Evolutionary conservation across 1,140 invertebrate genomes (phyloP).

Genomic region (Phortica variegata): DNA sequence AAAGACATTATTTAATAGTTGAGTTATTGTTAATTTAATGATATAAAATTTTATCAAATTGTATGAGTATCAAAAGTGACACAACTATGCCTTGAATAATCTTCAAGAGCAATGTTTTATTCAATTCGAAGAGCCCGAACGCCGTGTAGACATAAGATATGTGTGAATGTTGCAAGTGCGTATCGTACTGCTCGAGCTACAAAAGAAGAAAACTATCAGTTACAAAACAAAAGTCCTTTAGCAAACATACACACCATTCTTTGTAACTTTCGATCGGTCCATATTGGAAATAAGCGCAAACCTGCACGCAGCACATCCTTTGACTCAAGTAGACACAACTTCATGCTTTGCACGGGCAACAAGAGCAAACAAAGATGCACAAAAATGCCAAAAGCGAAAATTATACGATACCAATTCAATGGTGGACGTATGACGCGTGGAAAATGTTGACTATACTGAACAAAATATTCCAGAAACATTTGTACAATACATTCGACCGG

Average conservation of each 20-base stretch:
- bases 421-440: neutral
- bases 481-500: slow-evolving; percentile 27
- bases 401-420: slow-evolving; percentile 3
- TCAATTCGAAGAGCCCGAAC: slow-evolving; percentile 35
- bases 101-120: slow-evolving; percentile 31
- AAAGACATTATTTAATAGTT: too few relatives aligned
- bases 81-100: slow-evolving; percentile 27
- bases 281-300: neutral
- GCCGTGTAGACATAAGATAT: slow-evolving; percentile 19
- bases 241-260: neutral
- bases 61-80: slow-evolving; percentile 40
- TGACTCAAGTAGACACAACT: slow-evolving; percentile 1
- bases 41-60: slow-evolving; percentile 41
- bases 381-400: slow-evolving; percentile 9
- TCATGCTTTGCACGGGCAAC: slow-evolving; percentile 15
- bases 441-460: slow-evolving; percentile 26
- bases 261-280: neutral
- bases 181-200: slow-evolving; percentile 27
- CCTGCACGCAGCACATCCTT: neutral
- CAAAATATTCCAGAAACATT: slow-evolving; percentile 28
- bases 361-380: slow-evolving; percentile 24
- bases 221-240: too few relatives aligned
- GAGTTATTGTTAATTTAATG: slow-evolving; percentile 22
- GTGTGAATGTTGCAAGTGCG: slow-evolving; percentile 25
- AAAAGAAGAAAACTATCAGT: neutral